Conservation (phyloP, 2,888 invertebrate genomes). For the Anoncus sp. region DNA sequence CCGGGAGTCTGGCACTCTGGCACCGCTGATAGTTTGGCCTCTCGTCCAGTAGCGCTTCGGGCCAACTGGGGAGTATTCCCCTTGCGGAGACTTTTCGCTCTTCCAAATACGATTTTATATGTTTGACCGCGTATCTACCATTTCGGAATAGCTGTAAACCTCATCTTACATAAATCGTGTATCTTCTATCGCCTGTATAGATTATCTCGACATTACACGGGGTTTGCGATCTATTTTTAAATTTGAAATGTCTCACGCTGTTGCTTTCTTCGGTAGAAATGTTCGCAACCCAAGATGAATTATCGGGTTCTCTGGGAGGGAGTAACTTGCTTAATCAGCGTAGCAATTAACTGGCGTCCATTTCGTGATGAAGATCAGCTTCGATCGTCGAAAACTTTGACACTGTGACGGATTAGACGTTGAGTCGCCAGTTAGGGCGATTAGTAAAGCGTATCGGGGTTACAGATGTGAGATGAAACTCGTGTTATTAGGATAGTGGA, state of each 20-base stretch:
- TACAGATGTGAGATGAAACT: conserved; percentile 1
- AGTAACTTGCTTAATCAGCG: conserved; percentile 2
- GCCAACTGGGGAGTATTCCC: conserved; percentile 45
- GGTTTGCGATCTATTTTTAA: conserved; percentile 28
- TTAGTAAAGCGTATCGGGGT: conserved; percentile 34
- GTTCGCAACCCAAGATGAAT: conserved; percentile 51
- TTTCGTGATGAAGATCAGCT: conserved; percentile 43
- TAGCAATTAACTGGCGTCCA: conserved; percentile 46
- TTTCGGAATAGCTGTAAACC: neutral
- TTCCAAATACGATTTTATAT: conserved; percentile 28
- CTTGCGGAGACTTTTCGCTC: conserved; percentile 41
- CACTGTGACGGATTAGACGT: conserved; percentile 48
- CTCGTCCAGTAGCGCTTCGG: conserved; percentile 46
- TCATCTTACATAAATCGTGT: conserved; percentile 19
- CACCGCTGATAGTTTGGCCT: conserved; percentile 59
- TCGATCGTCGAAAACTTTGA: conserved; percentile 39
- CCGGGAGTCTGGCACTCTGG: conserved; percentile 48
- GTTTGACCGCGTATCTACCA: neutral
- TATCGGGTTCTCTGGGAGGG: conserved; percentile 18
- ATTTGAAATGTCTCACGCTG: conserved; percentile 8
- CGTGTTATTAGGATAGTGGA: conserved; percentile 15
- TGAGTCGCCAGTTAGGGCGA: conserved; percentile 26
- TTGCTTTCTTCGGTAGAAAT: conserved; percentile 5
- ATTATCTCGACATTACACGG: conserved; percentile 6
- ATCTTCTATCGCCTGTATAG: conserved; percentile 5